phyloP scores from a whole-genome alignment of 2,888 invertebrate genomes.

The Sepioteuthis lessoniana region DNA sequence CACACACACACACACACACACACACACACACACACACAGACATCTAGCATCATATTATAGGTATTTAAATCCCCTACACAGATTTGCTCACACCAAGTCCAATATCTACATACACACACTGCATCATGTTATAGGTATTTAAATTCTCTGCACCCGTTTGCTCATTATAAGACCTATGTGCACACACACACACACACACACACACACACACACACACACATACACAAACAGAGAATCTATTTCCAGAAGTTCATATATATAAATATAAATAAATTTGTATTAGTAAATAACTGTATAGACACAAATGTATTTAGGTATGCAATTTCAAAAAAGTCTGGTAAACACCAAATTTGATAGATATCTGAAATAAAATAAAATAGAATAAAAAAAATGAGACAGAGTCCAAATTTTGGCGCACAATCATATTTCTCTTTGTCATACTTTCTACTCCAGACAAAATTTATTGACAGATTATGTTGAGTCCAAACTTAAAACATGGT shows the following conservation, averaged over 20 bases:
- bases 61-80: too few relatives aligned
- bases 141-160: background rate
- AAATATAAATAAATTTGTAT: background rate
- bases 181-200: too few relatives aligned
- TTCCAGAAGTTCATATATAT: background rate
- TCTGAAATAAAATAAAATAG: background rate
- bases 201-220: background rate
- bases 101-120: too few relatives aligned
- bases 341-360: conserved; percentile 13
- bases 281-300: background rate
- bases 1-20: too few relatives aligned
- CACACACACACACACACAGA: too few relatives aligned
- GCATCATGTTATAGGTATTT: background rate
- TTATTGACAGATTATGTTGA: background rate
- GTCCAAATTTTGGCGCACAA: background rate
- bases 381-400: background rate
- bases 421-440: background rate
- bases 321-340: conserved; percentile 33
- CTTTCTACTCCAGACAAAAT: background rate
- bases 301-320: background rate
- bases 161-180: background rate
- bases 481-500: background rate
- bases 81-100: too few relatives aligned
- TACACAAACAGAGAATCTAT: background rate
- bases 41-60: too few relatives aligned